A percentile compares a stretch with the other conserved stretches of the same genome.
Conservation (phyloP, 30 jellyfish, hydroid and myxozoan genomes). For the Rhopilema esculentum region DNA sequence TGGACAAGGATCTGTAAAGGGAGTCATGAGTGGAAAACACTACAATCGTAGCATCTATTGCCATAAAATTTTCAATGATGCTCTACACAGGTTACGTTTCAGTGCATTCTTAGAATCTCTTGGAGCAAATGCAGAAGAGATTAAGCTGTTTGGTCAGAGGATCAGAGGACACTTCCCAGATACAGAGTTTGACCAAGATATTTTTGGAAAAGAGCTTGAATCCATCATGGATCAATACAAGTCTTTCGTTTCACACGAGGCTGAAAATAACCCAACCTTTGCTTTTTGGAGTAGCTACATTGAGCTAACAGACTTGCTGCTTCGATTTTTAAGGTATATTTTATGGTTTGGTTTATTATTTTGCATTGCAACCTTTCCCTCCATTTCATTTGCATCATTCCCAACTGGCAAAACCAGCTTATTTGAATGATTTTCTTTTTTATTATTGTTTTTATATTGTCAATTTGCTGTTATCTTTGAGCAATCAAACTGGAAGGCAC, state of each 20-base stretch:
- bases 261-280: neutral
- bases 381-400: neutral
- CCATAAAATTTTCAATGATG: slow-evolving; percentile 61
- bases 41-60: slow-evolving; percentile 61
- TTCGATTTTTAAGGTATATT: neutral
- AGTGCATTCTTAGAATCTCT: slow-evolving; percentile 38
- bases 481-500: neutral
- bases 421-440: neutral
- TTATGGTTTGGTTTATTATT: neutral
- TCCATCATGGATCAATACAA: slow-evolving; percentile 52
- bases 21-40: slow-evolving; percentile 67
- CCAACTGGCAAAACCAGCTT: neutral
- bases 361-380: neutral
- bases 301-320: neutral
- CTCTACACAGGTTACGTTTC: slow-evolving; percentile 54
- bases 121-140: slow-evolving; percentile 16
- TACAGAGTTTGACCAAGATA: neutral
- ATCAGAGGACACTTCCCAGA: neutral
- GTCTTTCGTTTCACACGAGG: slow-evolving; percentile 11
- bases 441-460: neutral
- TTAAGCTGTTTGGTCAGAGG: neutral
- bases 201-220: slow-evolving; percentile 12
- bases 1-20: slow-evolving; percentile 61
- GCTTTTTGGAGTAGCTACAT: neutral
- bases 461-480: neutral